Conservation (phyloP, 2,797 vertebrate species). For the Poeciliopsis paucimaculata region DNA sequence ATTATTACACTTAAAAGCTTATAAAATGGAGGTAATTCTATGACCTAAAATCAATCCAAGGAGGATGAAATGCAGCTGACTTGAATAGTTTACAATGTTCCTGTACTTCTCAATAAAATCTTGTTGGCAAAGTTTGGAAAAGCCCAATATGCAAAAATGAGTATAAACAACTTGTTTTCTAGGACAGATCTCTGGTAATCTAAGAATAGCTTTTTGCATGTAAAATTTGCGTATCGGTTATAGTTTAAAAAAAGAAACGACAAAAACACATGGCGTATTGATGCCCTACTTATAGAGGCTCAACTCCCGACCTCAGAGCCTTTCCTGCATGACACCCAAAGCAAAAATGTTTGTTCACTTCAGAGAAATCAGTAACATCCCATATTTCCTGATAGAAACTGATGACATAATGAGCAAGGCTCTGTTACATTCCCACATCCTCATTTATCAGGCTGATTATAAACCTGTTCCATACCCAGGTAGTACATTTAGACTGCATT, state of each 20-base stretch:
- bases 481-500: constrained; percentile 11
- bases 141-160: neutral
- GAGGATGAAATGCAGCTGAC: neutral
- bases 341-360: neutral
- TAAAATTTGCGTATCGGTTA: neutral
- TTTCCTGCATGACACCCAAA: neutral
- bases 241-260: neutral
- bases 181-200: neutral
- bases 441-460: constrained; percentile 14
- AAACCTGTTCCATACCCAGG: constrained; percentile 5
- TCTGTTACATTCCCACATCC: constrained; percentile 28
- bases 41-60: neutral
- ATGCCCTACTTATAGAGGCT: neutral
- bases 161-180: neutral
- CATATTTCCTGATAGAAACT: constrained; percentile 13
- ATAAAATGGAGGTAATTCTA: neutral
- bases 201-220: neutral
- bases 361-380: neutral
- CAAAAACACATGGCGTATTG: neutral
- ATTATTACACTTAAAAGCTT: neutral
- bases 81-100: neutral
- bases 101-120: neutral
- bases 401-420: constrained; percentile 4
- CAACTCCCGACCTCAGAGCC: neutral
- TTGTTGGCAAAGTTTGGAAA: neutral